These are phyloP conservation scores for Corvus hawaiiensis DNA, from an alignment of 2,113 vertebrate species.

Conservation along the genomic window DNA sequence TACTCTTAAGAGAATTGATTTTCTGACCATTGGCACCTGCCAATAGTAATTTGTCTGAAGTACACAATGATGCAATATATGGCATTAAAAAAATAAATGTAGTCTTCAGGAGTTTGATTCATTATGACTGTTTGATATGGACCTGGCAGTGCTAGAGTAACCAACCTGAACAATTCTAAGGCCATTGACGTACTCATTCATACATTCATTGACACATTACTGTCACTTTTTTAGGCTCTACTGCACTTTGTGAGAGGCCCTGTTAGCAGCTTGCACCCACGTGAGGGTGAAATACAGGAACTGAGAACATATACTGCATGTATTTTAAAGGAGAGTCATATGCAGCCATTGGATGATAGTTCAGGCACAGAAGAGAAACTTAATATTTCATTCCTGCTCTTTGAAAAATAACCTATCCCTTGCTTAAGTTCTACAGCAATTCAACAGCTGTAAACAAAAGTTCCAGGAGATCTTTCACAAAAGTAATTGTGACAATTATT, in stretches of 20 bases:
- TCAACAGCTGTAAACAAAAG: neutral
- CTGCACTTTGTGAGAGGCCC: neutral
- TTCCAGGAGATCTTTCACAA: neutral
- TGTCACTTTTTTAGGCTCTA: neutral
- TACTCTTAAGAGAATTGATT: neutral
- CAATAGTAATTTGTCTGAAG: neutral
- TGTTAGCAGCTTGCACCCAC: neutral
- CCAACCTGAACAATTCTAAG: neutral
- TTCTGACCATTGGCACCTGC: conserved; percentile 61
- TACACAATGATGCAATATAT: too few relatives aligned
- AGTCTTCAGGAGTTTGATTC: neutral
- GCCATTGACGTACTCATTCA: neutral
- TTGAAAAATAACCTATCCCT: neutral
- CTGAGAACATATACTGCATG: neutral
- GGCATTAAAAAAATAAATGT: neutral
- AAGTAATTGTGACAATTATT: neutral
- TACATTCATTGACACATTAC: neutral
- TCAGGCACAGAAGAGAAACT: neutral
- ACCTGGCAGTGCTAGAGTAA: neutral
- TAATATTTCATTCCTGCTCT: neutral
- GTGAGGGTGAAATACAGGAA: neutral
- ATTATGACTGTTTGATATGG: neutral
- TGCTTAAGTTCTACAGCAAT: neutral
- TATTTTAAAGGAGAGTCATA: neutral
- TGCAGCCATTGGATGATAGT: neutral